These are phyloP conservation scores for Gorsachius magnificus DNA, from an alignment of 2,797 vertebrate genomes.

Conservation along the genomic window DNA sequence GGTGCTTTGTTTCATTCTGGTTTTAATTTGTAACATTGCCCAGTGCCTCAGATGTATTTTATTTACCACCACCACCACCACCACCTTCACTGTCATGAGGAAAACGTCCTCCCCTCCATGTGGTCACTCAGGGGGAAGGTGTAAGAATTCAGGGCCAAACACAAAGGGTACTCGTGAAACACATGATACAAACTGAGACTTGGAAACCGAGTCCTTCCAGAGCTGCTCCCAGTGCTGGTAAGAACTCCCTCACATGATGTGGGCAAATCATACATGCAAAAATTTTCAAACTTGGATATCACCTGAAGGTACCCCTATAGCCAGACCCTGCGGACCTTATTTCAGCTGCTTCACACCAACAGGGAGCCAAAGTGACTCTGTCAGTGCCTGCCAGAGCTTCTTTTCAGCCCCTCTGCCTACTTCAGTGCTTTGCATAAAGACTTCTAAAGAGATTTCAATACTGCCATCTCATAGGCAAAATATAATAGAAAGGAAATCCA, in stretches of 20 bases:
- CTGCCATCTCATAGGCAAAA: not conserved
- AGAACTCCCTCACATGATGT: not conserved
- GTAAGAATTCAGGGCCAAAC: not conserved
- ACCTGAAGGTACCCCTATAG: not conserved
- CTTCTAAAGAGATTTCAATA: not conserved
- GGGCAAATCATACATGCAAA: not conserved
- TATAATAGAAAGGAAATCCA: not conserved
- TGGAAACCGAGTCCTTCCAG: not conserved
- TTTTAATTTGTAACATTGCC: not conserved
- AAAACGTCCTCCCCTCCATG: not conserved
- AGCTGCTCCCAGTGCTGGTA: not conserved
- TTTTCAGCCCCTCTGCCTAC: not conserved
- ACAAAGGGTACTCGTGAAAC: not conserved
- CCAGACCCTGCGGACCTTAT: not conserved
- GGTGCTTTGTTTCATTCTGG: not conserved
- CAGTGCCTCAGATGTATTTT: not conserved
- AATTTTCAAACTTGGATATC: not conserved
- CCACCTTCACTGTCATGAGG: not conserved
- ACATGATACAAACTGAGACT: accelerated
- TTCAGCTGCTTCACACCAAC: not conserved
- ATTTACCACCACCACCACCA: not conserved
- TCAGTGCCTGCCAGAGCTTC: not conserved
- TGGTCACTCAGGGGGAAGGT: not conserved
- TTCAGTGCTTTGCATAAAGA: not conserved
- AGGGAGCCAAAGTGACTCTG: not conserved